phyloP scores from a whole-genome alignment of 2,797 vertebrate genomes.

The Gymnoscopelus braueri region DNA sequence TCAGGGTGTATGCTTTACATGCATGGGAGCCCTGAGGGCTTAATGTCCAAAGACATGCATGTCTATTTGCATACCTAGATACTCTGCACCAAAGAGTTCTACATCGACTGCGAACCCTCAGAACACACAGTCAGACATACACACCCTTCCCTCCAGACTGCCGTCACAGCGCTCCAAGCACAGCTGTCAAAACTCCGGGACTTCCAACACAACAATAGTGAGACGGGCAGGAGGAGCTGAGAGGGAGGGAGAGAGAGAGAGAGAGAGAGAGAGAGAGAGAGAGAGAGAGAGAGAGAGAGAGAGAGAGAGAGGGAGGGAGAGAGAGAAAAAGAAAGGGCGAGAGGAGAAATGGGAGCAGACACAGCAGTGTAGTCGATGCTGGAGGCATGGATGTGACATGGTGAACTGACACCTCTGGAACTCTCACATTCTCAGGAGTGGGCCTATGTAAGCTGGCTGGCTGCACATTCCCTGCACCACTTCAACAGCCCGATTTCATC shows the following conservation, averaged over 20 bases:
- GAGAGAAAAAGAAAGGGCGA: conserved; percentile 1
- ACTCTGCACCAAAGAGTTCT: conserved; percentile 50
- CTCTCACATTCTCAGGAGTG: conserved; percentile 32
- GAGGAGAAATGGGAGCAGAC: neutral
- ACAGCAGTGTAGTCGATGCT: conserved; percentile 21
- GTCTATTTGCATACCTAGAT: conserved; percentile 58
- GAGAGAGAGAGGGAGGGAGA: conserved; percentile 26
- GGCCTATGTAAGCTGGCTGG: conserved; percentile 28
- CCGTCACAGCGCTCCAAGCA: conserved; percentile 77
- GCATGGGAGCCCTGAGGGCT: conserved; percentile 19
- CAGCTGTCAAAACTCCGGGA: conserved; percentile 86
- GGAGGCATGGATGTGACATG: conserved; percentile 34
- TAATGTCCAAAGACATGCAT: conserved; percentile 33
- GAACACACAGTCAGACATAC: conserved; percentile 73
- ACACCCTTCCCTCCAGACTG: conserved; percentile 81
- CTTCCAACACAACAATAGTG: conserved; percentile 76
- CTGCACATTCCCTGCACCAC: conserved; percentile 27
- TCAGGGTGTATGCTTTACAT: no score
- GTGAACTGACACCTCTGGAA: conserved; percentile 58
- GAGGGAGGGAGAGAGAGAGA: conserved; percentile 25
- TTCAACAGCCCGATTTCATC: neutral
- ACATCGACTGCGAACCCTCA: conserved; percentile 58
- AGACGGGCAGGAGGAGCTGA: conserved; percentile 64
- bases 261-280: conserved; percentile 8
- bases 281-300: neutral